Percentiles rank a stretch among this genome's conserved stretches.
Conservation (phyloP, 2,797 vertebrate species). For the Cuculus canorus region DNA sequence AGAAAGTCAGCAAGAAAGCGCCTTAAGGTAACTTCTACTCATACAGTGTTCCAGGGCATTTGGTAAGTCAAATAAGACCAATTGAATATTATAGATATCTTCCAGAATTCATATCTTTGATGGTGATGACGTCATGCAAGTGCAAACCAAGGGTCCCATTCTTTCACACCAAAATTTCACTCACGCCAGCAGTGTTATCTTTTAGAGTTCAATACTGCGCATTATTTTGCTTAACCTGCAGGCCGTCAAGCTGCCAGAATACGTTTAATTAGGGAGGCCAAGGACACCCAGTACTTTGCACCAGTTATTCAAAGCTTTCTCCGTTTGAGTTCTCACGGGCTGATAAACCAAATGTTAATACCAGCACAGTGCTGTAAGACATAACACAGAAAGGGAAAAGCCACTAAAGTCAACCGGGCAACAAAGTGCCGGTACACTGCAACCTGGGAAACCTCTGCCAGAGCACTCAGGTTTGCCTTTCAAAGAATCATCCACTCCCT, state of each 20-base stretch:
- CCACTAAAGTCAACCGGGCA: not conserved
- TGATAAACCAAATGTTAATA: not conserved
- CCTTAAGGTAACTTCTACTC: not conserved
- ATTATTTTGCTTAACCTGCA: not conserved
- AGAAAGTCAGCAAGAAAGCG: not conserved
- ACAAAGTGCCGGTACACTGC: not conserved
- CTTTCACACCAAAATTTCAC: not conserved
- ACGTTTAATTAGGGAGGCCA: not conserved
- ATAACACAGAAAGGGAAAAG: not conserved
- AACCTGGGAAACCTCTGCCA: not conserved
- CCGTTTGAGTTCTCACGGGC: not conserved
- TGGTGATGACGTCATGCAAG: rapidly evolving
- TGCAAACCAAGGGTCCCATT: not conserved
- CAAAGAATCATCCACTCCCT: not conserved
- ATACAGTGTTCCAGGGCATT: too few relatives aligned
- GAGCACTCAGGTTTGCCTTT: not conserved
- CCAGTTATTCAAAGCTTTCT: not conserved
- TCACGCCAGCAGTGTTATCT: not conserved
- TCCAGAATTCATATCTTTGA: not conserved
- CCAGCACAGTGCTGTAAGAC: not conserved
- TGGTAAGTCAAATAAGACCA: not conserved
- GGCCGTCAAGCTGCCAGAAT: not conserved
- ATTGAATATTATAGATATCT: not conserved
- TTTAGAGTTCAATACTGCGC: rapidly evolving
- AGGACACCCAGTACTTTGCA: not conserved